phyloP scores from a whole-genome alignment of 2,888 invertebrate genomes.

The Pelosia muscerda region DNA sequence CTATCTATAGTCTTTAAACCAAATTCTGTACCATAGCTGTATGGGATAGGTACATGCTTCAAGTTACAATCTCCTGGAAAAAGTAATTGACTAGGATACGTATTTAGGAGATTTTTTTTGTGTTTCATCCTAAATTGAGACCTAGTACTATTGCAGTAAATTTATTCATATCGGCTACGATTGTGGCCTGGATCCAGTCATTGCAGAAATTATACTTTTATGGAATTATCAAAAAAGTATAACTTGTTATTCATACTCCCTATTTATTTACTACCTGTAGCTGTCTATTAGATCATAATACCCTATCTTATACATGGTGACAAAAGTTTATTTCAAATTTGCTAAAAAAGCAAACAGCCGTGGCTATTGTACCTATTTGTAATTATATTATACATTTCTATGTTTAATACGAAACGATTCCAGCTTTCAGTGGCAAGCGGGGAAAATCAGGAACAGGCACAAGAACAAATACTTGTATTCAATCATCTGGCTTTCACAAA shows the following conservation, averaged over 20 bases:
- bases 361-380: conserved; percentile 67
- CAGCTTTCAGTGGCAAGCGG: conserved; percentile 79
- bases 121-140: neutral
- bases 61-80: neutral
- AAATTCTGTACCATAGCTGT: neutral
- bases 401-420: conserved; percentile 73
- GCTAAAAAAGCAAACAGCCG: conserved; percentile 54
- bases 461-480: conserved; percentile 86
- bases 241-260: too few species aligned
- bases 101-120: neutral
- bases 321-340: conserved; percentile 20
- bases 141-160: too few species aligned
- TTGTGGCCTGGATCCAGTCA: too few species aligned
- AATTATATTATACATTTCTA: conserved; percentile 67
- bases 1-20: too few species aligned
- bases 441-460: conserved; percentile 83
- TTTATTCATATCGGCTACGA: neutral
- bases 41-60: too few species aligned
- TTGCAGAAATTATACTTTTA: neutral
- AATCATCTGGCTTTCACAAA: conserved; percentile 85
- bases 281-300: too few species aligned
- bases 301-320: neutral
- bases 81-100: neutral
- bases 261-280: too few species aligned
- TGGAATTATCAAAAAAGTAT: too few species aligned